Base-by-base conservation (phyloP, 2,113 vertebrate species). In the Colinus virginianus region DNA sequence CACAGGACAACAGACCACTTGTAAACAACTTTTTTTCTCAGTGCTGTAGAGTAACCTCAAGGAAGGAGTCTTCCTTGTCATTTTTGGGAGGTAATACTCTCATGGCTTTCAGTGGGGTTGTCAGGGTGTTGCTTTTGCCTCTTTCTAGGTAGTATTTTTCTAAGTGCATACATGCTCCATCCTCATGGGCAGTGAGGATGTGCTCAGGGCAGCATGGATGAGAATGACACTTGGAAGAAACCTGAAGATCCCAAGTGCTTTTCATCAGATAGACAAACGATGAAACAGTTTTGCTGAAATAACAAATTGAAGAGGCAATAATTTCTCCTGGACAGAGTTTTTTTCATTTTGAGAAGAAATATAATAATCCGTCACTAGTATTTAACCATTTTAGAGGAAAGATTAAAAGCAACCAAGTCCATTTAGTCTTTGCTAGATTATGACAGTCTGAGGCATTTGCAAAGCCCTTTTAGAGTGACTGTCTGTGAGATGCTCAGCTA, bases 361-460 rank as follows among this genome's bases (percentile, higher is more conserved):
- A 58, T 11, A 84, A 34, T 7, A 56, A 34, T 2, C 38, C 16
- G 55, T 14, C 20, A 34, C 71, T 45, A 76, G 13, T 10, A 38
- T 90, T 94, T 94, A 95, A 92, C 84, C 5, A 1, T 92, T 96
- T 84, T 46, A 64, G 36, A 45, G 51, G 12, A 51, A 84, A 64
- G 17, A 38, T 87, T 19, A 28, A 74, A 79, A n/a, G 62, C 3
- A 71, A 43, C 34, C 45, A 17, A 63, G 55, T 23, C 46, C 22
- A 9, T 45, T 66, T 53, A 51, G 42, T 56, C 40, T 75, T 78
- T 63, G 59, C 15, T 68, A 56, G 62, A 28, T 74, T 55, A 6
- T n/a, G 64, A 40, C 79, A 93, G 68, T 4, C 46, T 40, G 67
- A 46, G 26, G 59, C 70, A 28, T 23, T n/a, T 46, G 46, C 72